Evolutionary conservation across 2,888 invertebrate genomes (phyloP).

Genomic region (Podotricha telesiphe): DNA sequence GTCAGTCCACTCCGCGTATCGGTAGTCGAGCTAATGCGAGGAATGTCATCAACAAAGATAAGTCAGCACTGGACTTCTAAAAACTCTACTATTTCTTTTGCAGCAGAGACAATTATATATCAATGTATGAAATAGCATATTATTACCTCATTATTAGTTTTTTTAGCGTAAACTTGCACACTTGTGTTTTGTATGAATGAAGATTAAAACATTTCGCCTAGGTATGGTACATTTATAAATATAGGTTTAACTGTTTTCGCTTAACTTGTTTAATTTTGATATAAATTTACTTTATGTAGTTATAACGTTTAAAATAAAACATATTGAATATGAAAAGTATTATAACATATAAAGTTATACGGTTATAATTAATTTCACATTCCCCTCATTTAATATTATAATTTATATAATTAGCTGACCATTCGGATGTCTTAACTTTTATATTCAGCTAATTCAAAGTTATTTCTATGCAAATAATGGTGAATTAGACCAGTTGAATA

Average conservation of each 20-base stretch:
- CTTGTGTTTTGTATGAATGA: background rate
- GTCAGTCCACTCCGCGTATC: conserved; percentile 80
- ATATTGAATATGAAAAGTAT: conserved; percentile 6
- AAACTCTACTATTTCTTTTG: conserved; percentile 18
- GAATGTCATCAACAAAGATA: conserved; percentile 82
- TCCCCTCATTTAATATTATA: conserved; percentile 11
- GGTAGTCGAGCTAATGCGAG: conserved; percentile 74
- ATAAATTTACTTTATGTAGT: background rate
- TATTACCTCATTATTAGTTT: background rate
- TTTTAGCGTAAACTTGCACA: background rate
- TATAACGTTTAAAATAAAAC: background rate
- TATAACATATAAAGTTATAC: background rate
- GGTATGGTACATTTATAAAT: background rate
- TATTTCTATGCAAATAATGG: conserved; percentile 10
- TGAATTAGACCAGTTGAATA: background rate
- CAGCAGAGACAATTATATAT: background rate
- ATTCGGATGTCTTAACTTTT: background rate
- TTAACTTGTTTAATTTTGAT: background rate
- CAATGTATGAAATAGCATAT: background rate
- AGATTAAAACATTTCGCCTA: background rate
- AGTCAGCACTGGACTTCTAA: conserved; percentile 52
- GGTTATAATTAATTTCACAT: background rate
- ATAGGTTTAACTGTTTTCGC: no score
- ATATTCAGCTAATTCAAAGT: background rate
- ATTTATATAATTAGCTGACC: conserved; percentile 2